Evolutionary conservation across 2,113 vertebrate genomes (phyloP).

Genomic region (Cephalopholis sonnerati): DNA sequence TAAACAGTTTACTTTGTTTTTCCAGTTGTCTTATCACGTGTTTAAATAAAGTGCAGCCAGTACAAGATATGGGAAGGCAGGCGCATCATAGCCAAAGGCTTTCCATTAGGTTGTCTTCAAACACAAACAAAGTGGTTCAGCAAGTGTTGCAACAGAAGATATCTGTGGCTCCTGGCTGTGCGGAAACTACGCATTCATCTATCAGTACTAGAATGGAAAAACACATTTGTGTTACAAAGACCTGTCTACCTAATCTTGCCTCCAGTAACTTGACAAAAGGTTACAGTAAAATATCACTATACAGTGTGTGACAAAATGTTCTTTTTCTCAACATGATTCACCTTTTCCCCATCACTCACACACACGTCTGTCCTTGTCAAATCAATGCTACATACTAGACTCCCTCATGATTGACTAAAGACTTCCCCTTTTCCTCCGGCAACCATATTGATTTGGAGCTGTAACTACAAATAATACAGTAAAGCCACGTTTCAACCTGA

Average conservation of each 20-base stretch:
- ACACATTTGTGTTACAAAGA: not conserved
- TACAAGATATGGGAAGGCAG: not conserved
- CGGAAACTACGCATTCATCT: constrained; percentile 12
- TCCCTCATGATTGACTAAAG: constrained; percentile 12
- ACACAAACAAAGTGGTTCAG: constrained; percentile 3
- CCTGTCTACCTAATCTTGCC: not conserved
- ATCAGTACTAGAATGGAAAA: not conserved
- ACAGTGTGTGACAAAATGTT: not conserved
- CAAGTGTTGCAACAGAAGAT: not conserved
- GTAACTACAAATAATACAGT: constrained; percentile 11
- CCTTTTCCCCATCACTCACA: not conserved
- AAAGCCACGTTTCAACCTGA: not conserved
- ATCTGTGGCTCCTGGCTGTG: not conserved
- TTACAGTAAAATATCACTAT: constrained; percentile 5
- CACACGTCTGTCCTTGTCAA: not conserved
- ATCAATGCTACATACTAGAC: constrained; percentile 21
- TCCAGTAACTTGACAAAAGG: constrained; percentile 11
- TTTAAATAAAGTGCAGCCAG: constrained; percentile 13
- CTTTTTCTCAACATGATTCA: not conserved
- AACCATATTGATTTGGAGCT: constrained; percentile 10
- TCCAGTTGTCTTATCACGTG: not conserved
- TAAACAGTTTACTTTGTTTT: not conserved
- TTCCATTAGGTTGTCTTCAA: constrained; percentile 32
- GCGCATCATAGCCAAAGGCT: not conserved
- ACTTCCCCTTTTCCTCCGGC: constrained; percentile 24